These are phyloP conservation scores for Acromyrmex heyeri DNA, from an alignment of 1,140 invertebrate species.

Conservation along the genomic window DNA sequence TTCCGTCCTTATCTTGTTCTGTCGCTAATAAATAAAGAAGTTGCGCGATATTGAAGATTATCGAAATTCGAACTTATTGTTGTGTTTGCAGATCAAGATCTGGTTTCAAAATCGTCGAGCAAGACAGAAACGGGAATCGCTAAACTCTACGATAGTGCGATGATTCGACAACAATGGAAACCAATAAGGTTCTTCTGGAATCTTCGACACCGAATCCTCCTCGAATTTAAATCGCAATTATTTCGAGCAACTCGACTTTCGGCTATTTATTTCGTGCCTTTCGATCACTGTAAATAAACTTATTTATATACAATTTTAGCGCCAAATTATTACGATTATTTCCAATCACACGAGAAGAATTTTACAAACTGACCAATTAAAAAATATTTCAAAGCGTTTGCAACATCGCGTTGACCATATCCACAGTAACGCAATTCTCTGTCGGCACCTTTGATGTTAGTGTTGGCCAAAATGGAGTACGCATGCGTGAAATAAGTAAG, in stretches of 20 bases:
- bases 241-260: background rate
- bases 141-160: constrained; percentile 33
- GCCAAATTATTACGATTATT: background rate
- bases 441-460: no score
- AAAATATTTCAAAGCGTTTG: no score
- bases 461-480: no score
- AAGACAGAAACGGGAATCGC: constrained; percentile 41
- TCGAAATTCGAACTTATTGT: background rate
- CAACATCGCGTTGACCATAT: no score
- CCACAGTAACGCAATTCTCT: no score
- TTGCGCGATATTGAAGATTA: background rate
- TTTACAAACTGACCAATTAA: no score
- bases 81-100: constrained; percentile 40
- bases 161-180: background rate
- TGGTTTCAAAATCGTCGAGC: constrained; percentile 63
- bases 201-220: no score
- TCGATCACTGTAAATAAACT: background rate
- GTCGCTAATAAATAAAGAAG: background rate
- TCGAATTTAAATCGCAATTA: background rate
- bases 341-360: background rate
- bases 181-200: no score
- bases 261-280: background rate
- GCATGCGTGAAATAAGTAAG: no score
- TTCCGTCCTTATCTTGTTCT: background rate
- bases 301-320: background rate